These are phyloP conservation scores for Falco novaeseelandiae DNA, from an alignment of 2,797 vertebrate genomes.

Conservation along the genomic window DNA sequence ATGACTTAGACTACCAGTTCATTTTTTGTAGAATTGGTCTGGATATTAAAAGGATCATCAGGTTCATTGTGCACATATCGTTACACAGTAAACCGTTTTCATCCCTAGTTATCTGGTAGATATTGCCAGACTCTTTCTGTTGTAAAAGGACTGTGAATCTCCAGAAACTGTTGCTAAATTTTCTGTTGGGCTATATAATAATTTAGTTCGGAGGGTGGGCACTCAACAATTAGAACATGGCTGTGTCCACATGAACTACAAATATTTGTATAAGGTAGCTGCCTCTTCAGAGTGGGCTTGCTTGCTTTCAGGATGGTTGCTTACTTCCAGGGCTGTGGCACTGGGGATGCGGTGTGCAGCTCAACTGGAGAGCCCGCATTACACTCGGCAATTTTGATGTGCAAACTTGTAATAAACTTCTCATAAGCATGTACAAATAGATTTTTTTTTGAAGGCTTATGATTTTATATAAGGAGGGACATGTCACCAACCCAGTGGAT, in stretches of 20 bases:
- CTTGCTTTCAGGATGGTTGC: not conserved
- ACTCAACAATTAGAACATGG: not conserved
- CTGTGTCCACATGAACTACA: not conserved
- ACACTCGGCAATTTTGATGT: not conserved
- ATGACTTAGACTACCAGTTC: not conserved
- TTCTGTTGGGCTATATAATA: not conserved
- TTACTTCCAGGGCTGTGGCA: not conserved
- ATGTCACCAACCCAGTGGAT: not conserved
- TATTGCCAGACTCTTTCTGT: not conserved
- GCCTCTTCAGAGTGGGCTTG: not conserved
- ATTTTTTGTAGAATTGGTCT: not conserved
- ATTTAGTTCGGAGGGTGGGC: not conserved
- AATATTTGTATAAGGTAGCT: not conserved
- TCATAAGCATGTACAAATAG: not conserved
- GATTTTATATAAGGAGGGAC: not conserved
- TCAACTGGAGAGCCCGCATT: not conserved
- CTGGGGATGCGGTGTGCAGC: not conserved
- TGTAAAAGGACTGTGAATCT: not conserved
- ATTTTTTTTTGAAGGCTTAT: not conserved
- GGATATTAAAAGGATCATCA: not conserved
- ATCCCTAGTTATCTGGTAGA: not conserved
- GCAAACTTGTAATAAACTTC: not conserved
- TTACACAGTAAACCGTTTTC: not conserved
- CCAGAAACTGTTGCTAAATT: not conserved
- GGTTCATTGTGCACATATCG: not conserved